Percentiles rank a stretch among this genome's conserved stretches.
Evolutionary conservation across 1,140 invertebrate genomes (phyloP).

Genomic region (Brachionus paranguensis): DNA sequence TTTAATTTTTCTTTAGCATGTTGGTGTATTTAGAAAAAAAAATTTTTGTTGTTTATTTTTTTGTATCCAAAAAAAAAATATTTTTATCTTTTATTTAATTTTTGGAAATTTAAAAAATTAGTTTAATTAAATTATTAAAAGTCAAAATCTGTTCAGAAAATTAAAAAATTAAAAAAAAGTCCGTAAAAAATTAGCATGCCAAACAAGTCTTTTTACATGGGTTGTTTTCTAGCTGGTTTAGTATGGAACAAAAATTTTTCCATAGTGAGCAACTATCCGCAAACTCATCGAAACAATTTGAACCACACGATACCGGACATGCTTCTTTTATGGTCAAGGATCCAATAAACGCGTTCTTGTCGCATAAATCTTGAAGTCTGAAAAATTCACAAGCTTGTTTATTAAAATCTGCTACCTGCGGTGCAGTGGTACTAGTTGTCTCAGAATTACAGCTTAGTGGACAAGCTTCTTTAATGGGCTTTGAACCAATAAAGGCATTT

Average conservation of each 20-base stretch:
- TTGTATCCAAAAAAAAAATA: too few relatives aligned
- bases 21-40: too few relatives aligned
- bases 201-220: not conserved
- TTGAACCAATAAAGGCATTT: not conserved
- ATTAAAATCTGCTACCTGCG: not conserved
- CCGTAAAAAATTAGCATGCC: not conserved
- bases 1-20: too few relatives aligned
- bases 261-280: not conserved
- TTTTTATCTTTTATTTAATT: too few relatives aligned
- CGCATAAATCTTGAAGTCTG: not conserved
- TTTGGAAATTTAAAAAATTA: too few relatives aligned
- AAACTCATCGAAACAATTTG: not conserved
- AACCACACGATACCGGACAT: not conserved
- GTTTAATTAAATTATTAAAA: not conserved
- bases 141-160: not conserved
- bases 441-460: not conserved
- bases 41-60: too few relatives aligned
- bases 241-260: not conserved
- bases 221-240: not conserved
- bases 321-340: not conserved
- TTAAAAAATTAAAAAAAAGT: not conserved
- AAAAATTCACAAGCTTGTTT: not conserved
- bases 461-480: not conserved
- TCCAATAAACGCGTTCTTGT: not conserved
- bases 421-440: not conserved